A percentile compares a stretch with the other conserved stretches of the same genome.
Evolutionary conservation across 2,113 vertebrate genomes (phyloP).

Genomic region (Oryzias melastigma): DNA sequence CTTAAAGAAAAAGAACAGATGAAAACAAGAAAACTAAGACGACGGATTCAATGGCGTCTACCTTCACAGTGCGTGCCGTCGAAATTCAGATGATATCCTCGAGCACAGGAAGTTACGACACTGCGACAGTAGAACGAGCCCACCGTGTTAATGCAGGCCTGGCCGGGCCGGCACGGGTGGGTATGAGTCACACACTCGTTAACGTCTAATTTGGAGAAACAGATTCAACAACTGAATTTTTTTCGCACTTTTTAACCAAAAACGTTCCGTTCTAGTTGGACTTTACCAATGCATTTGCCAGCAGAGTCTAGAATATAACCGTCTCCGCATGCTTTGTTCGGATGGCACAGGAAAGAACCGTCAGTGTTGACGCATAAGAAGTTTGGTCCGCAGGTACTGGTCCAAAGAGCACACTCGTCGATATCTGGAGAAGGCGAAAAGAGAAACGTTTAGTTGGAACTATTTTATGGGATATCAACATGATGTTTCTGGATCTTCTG

Average conservation of each 20-base stretch:
- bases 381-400: conserved; percentile 87
- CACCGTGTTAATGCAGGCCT: conserved; percentile 12
- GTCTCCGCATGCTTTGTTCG: conserved; percentile 78
- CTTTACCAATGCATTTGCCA: conserved; percentile 89
- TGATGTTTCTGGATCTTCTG: no score
- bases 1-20: conserved; percentile 56
- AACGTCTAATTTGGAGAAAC: conserved; percentile 1
- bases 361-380: conserved; percentile 90
- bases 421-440: conserved; percentile 79
- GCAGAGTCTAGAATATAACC: conserved; percentile 89
- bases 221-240: conserved; percentile 35
- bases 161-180: not conserved
- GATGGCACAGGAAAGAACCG: conserved; percentile 90
- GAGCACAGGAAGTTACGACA: conserved; percentile 82
- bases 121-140: conserved; percentile 82
- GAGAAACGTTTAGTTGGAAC: no score
- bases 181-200: conserved; percentile 3
- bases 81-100: conserved; percentile 85
- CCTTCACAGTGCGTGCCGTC: conserved; percentile 87
- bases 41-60: conserved; percentile 29
- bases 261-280: no score
- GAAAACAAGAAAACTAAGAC: no score
- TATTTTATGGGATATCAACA: no score
- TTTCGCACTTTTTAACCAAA: not conserved
- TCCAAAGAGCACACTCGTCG: conserved; percentile 87